Evolutionary conservation across 2,888 invertebrate genomes (phyloP).

Genomic region (Agrochola lota): DNA sequence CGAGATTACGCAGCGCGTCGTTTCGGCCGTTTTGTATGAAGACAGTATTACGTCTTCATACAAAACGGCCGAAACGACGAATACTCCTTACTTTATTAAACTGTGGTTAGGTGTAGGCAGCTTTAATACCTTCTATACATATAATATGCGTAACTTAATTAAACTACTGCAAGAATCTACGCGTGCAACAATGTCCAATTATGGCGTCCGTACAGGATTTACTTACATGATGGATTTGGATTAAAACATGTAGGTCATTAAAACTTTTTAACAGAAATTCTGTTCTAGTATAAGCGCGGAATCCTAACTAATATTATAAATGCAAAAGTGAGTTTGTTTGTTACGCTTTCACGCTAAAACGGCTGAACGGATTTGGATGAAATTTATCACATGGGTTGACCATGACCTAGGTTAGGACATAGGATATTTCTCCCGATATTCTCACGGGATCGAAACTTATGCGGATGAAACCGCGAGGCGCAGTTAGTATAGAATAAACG

Average conservation of each 20-base stretch:
- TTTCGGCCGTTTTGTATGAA: not conserved
- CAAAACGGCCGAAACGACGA: too few relatives aligned
- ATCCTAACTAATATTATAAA: not conserved
- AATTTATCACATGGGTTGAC: too few relatives aligned
- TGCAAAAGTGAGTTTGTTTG: too few relatives aligned
- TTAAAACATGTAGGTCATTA: conserved; percentile 37
- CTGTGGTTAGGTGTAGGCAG: not conserved
- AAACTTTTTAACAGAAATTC: conserved; percentile 1
- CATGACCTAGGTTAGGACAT: too few relatives aligned
- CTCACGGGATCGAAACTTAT: too few relatives aligned
- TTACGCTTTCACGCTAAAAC: too few relatives aligned
- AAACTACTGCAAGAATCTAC: conserved; percentile 39
- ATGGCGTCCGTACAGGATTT: conserved; percentile 34
- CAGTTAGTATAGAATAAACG: too few relatives aligned
- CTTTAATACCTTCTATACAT: not conserved
- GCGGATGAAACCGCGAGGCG: too few relatives aligned
- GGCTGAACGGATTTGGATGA: too few relatives aligned
- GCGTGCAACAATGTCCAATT: conserved; percentile 51
- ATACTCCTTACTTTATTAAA: not conserved
- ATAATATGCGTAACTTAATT: conserved; percentile 28
- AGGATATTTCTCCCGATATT: too few relatives aligned
- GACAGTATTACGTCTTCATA: too few relatives aligned
- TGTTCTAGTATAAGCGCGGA: not conserved
- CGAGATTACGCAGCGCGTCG: not conserved
- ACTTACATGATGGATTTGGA: conserved; percentile 26